phyloP scores from a whole-genome alignment of 2,113 vertebrate species.

The Eretmochelys imbricata region DNA sequence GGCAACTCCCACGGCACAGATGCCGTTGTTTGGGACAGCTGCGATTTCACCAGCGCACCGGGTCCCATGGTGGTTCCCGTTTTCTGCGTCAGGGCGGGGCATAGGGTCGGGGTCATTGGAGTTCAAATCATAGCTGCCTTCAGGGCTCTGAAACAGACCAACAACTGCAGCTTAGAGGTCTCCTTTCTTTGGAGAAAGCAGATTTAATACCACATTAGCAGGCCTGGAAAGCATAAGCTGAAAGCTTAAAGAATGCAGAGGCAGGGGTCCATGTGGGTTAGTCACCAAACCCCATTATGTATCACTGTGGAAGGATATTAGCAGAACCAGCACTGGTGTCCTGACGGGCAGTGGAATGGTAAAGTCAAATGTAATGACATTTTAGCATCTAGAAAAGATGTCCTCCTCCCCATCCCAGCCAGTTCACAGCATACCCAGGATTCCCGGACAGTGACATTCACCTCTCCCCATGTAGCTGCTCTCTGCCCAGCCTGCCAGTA shows the following conservation, averaged over 20 bases:
- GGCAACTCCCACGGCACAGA: constrained; percentile 95
- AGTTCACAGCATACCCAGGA: not conserved
- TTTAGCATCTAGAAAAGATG: not conserved
- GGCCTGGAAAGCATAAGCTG: not conserved
- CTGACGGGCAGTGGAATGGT: fast-evolving
- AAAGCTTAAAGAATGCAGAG: fast-evolving
- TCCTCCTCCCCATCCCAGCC: not conserved
- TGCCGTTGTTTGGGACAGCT: constrained; percentile 94
- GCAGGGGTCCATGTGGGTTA: not conserved
- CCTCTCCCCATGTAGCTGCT: not conserved
- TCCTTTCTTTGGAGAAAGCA: not conserved
- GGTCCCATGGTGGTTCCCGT: constrained; percentile 96
- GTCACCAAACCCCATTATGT: not conserved
- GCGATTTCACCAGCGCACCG: constrained; percentile 96
- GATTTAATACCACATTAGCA: fast-evolving
- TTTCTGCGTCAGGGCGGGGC: constrained; percentile 90
- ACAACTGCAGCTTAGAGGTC: fast-evolving
- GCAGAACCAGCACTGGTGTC: not conserved
- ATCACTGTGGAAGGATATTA: not conserved
- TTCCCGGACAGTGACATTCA: not conserved
- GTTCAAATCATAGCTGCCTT: constrained; percentile 97
- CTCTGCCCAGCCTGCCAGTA: not conserved
- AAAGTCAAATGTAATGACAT: not conserved
- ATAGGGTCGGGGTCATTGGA: constrained; percentile 97
- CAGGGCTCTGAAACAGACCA: constrained; percentile 85